A percentile compares a stretch with the other conserved stretches of the same genome.
Evolutionary conservation across 2,888 invertebrate genomes (phyloP).

Genomic region (Drosophila birchii): DNA sequence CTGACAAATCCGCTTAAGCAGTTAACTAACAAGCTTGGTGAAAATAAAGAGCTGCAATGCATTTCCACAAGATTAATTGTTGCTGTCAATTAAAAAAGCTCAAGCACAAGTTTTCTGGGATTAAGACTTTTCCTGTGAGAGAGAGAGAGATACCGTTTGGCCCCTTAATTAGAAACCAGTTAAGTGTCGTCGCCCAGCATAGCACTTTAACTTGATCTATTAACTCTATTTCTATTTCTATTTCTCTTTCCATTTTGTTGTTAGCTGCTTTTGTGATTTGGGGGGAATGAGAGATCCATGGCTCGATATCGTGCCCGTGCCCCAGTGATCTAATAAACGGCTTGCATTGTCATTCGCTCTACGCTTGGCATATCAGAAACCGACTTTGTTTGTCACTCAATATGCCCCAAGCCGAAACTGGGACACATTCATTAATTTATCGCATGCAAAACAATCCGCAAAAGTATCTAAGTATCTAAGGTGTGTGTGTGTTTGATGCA

Average conservation of each 20-base stretch:
- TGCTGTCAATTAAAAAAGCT: conserved; percentile 9
- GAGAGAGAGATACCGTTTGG: conserved; percentile 9
- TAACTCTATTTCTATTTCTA: conserved; percentile 19
- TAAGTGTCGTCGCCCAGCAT: conserved; percentile 31
- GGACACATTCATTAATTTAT: conserved; percentile 69
- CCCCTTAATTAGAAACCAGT: conserved; percentile 39
- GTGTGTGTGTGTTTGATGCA: conserved; percentile 38
- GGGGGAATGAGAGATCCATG: conserved; percentile 35
- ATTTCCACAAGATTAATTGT: not conserved
- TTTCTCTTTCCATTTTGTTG: conserved; percentile 15
- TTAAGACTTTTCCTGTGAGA: conserved; percentile 34
- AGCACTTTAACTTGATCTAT: conserved; percentile 39
- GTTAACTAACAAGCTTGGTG: conserved; percentile 8
- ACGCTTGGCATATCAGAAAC: conserved; percentile 15
- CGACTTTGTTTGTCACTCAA: conserved; percentile 63
- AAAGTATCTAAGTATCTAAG: conserved; percentile 19
- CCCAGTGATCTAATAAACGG: conserved; percentile 54
- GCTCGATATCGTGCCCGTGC: conserved; percentile 16
- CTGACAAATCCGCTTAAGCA: conserved; percentile 25
- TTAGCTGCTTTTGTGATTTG: conserved; percentile 32
- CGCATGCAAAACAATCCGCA: conserved; percentile 67
- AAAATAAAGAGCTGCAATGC: conserved; percentile 10
- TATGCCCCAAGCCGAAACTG: conserved; percentile 46
- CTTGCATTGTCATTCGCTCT: conserved; percentile 46
- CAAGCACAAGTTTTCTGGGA: conserved; percentile 11